Evolutionary conservation across 2,113 vertebrate species (phyloP).

Genomic region (Zapus hudsonius): DNA sequence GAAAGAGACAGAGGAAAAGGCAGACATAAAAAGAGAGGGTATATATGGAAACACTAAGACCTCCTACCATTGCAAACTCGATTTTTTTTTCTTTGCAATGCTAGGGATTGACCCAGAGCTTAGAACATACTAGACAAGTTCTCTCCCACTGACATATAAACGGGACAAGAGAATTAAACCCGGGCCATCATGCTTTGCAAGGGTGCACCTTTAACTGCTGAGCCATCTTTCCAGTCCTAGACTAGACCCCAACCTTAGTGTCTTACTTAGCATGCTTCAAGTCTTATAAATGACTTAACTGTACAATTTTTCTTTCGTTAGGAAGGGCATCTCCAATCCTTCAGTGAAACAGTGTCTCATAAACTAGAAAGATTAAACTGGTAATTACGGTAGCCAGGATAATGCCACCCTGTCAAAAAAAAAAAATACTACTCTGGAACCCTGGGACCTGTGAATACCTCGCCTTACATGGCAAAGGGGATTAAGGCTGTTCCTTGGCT

Average conservation of each 20-base stretch:
- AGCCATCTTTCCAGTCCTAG: no score
- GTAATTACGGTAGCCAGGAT: background rate
- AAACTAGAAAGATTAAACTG: background rate
- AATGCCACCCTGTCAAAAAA: background rate
- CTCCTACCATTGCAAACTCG: no score
- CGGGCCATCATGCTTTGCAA: no score
- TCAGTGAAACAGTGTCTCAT: background rate
- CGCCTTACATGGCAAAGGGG: background rate
- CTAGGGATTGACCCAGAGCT: no score
- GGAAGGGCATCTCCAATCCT: background rate
- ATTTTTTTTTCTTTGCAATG: no score
- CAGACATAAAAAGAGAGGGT: no score
- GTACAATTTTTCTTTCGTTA: background rate
- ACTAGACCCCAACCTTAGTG: background rate
- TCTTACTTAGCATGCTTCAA: background rate
- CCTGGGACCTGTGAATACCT: background rate
- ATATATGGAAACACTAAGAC: no score
- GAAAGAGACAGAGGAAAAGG: no score
- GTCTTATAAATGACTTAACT: background rate
- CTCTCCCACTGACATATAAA: no score
- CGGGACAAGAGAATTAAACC: no score
- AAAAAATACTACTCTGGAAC: background rate
- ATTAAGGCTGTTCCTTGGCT: background rate
- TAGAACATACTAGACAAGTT: no score
- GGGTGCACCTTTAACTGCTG: no score